These are phyloP conservation scores for Endotricha flammealis DNA, from an alignment of 2,888 invertebrate species.

Conservation along the genomic window DNA sequence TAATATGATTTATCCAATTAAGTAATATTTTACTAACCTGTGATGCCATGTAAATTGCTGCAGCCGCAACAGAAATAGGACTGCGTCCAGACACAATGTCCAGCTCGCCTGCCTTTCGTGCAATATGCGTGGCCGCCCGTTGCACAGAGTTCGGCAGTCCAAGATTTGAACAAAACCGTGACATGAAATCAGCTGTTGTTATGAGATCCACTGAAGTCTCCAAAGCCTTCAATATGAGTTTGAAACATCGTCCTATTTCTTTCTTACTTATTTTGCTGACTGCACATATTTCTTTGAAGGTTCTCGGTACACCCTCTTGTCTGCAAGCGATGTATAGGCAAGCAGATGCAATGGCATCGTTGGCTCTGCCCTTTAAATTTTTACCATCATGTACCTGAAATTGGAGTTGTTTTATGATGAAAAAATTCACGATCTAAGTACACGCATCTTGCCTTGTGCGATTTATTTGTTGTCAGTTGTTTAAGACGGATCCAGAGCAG, in stretches of 20 bases:
- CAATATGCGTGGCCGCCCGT: conserved; percentile 97
- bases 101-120: conserved; percentile 96
- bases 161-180: conserved; percentile 97
- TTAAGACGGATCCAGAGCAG: too few species aligned
- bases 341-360: conserved; percentile 99
- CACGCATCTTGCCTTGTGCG: too few species aligned
- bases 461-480: too few species aligned
- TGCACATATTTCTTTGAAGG: conserved; percentile 99
- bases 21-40: conserved; percentile 77
- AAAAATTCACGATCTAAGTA: too few species aligned
- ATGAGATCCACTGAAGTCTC: conserved; percentile 98
- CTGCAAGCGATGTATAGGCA: conserved; percentile 99
- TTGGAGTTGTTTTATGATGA: too few species aligned
- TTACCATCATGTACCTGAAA: conserved; percentile 93
- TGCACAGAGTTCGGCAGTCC: conserved; percentile 92
- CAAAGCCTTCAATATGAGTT: conserved; percentile 95
- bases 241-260: conserved; percentile 99
- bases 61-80: conserved; percentile 99
- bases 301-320: conserved; percentile 98
- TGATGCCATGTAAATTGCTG: conserved; percentile 99
- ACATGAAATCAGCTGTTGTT: conserved; percentile 99
- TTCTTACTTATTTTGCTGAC: conserved; percentile 99
- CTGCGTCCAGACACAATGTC: conserved; percentile 98
- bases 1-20: too few species aligned
- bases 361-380: conserved; percentile 95